Conservation (phyloP, 2,888 invertebrate species). For the Phoenoteleia sp. region DNA sequence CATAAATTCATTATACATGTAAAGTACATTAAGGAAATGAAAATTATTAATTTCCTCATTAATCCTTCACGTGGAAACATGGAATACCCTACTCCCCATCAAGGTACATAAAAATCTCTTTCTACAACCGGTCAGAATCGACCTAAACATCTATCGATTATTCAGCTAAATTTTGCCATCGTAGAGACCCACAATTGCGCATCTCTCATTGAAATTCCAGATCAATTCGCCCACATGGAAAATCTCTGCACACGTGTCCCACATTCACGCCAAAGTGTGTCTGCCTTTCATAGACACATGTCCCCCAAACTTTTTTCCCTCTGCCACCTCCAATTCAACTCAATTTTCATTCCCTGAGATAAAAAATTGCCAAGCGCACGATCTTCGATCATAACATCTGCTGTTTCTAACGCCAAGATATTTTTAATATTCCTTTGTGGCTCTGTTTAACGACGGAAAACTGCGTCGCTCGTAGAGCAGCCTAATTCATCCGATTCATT, state of each 20-base stretch:
- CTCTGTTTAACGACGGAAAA: constrained; percentile 48
- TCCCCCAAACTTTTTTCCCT: constrained; percentile 22
- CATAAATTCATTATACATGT: too few species aligned
- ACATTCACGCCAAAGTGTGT: constrained; percentile 26
- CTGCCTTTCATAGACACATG: constrained; percentile 44
- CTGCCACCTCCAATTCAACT: constrained; percentile 52
- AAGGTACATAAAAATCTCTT: too few species aligned
- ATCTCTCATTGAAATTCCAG: background rate
- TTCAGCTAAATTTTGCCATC: too few species aligned
- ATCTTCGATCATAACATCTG: constrained; percentile 61
- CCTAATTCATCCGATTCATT: constrained; percentile 65
- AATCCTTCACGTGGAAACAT: too few species aligned
- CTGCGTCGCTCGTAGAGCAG: too few species aligned
- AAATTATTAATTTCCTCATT: too few species aligned
- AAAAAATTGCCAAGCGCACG: constrained; percentile 63
- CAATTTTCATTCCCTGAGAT: constrained; percentile 58
- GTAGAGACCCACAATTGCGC: background rate
- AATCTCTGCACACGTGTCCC: constrained; percentile 49
- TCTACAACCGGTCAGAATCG: too few species aligned
- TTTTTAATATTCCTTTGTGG: constrained; percentile 63
- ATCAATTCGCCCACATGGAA: constrained; percentile 47
- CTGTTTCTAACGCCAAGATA: constrained; percentile 46
- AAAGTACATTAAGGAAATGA: too few species aligned
- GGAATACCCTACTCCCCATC: too few species aligned
- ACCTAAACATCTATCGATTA: too few species aligned